Conservation (phyloP, 2,113 vertebrate genomes). For the Chloroceryle aenea region DNA sequence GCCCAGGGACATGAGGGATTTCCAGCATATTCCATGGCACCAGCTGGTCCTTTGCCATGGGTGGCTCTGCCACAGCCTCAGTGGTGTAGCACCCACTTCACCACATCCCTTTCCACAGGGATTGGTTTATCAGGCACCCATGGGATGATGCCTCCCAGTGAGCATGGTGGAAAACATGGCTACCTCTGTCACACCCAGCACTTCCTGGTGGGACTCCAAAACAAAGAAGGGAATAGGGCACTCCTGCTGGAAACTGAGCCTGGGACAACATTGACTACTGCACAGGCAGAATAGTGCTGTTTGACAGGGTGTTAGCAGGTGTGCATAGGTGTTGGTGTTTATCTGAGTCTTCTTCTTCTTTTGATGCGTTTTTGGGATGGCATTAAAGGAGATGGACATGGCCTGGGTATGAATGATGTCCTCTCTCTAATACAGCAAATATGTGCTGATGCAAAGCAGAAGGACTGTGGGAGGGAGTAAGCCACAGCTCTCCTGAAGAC, state of each 20-base stretch:
- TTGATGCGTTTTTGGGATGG: not conserved
- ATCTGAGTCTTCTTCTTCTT: not conserved
- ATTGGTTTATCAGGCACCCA: not conserved
- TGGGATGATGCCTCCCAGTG: rapidly evolving
- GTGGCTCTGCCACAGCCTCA: not conserved
- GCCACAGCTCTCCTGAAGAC: not conserved
- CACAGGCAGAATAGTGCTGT: not conserved
- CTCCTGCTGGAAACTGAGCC: not conserved
- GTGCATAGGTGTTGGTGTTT: not conserved
- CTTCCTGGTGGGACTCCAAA: not conserved
- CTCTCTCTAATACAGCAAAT: not conserved
- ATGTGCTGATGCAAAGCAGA: not conserved
- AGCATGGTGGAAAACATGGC: rapidly evolving
- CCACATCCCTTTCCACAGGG: rapidly evolving
- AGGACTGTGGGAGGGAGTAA: not conserved
- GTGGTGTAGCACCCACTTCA: not conserved
- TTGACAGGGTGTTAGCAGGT: not conserved
- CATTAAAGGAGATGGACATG: not conserved
- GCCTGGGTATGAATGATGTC: not conserved
- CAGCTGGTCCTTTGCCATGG: rapidly evolving
- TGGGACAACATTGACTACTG: not conserved
- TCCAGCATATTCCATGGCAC: not conserved
- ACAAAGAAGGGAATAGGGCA: not conserved
- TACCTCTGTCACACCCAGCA: rapidly evolving
- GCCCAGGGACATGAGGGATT: rapidly evolving